Evolutionary conservation across 2,113 vertebrate genomes (phyloP).

Genomic region (Bos indicus): DNA sequence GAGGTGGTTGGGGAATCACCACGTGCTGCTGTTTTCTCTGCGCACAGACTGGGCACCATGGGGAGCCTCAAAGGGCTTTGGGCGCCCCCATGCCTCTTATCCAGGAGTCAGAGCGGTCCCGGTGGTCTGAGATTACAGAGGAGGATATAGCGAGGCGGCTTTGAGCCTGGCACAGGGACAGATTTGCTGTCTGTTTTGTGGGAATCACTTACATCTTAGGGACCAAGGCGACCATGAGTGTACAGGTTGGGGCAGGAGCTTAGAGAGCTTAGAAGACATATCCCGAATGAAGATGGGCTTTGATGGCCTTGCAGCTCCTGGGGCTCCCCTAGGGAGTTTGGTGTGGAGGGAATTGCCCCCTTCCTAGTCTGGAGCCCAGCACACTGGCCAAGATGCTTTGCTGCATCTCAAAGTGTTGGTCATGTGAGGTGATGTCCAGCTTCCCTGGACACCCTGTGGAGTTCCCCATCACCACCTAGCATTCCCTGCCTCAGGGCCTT

Average conservation of each 20-base stretch:
- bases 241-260: neutral
- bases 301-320: neutral
- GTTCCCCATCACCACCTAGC: neutral
- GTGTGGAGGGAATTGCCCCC: neutral
- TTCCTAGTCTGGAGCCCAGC: neutral
- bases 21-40: neutral
- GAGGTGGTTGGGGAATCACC: neutral
- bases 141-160: neutral
- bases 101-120: neutral
- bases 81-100: neutral
- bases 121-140: neutral
- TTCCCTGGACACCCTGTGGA: neutral
- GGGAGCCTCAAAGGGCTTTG: neutral
- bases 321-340: neutral
- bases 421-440: neutral
- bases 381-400: neutral
- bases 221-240: neutral
- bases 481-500: neutral
- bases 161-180: neutral
- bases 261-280: neutral
- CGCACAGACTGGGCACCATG: neutral
- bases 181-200: neutral
- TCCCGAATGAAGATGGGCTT: neutral
- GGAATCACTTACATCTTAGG: neutral
- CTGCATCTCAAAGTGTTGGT: neutral